A percentile compares a stretch with the other conserved stretches of the same genome.
phyloP scores from a whole-genome alignment of 2,113 vertebrate genomes.

The Hippocampus guttulatus region DNA sequence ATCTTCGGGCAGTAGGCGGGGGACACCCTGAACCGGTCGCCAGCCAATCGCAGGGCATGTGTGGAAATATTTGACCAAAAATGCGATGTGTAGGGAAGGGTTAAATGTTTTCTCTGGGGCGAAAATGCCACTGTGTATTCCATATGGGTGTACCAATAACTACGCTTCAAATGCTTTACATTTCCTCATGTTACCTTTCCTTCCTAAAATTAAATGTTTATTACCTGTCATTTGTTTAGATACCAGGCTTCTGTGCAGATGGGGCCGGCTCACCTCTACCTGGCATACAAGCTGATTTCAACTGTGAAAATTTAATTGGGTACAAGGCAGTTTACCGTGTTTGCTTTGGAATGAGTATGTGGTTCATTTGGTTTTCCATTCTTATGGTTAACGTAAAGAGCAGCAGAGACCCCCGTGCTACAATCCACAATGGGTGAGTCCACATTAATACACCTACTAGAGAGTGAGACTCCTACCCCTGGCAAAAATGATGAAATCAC shows the following conservation, averaged over 20 bases:
- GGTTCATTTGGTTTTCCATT: conserved; percentile 80
- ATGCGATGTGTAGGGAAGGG: no score
- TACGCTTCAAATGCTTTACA: neutral
- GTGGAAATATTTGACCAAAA: no score
- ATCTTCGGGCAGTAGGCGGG: no score
- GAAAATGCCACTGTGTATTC: no score
- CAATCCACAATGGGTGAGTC: conserved; percentile 89
- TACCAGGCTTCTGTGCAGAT: conserved; percentile 89
- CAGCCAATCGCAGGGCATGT: no score
- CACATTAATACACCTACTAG: neutral
- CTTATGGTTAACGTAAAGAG: conserved; percentile 85
- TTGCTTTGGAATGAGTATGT: conserved; percentile 86
- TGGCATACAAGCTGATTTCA: conserved; percentile 60
- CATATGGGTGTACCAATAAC: no score
- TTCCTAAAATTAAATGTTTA: neutral
- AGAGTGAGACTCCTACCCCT: neutral
- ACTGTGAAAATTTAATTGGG: conserved; percentile 84
- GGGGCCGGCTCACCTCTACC: conserved; percentile 66
- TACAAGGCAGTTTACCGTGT: conserved; percentile 91
- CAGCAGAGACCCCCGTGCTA: conserved; percentile 82
- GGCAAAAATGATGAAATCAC: no score
- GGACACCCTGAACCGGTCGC: no score
- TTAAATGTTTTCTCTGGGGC: no score
- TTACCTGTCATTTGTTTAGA: conserved; percentile 62
- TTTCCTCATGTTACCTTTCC: neutral